Conservation (phyloP, 2,113 vertebrate species). For the Muntiacus reevesi region DNA sequence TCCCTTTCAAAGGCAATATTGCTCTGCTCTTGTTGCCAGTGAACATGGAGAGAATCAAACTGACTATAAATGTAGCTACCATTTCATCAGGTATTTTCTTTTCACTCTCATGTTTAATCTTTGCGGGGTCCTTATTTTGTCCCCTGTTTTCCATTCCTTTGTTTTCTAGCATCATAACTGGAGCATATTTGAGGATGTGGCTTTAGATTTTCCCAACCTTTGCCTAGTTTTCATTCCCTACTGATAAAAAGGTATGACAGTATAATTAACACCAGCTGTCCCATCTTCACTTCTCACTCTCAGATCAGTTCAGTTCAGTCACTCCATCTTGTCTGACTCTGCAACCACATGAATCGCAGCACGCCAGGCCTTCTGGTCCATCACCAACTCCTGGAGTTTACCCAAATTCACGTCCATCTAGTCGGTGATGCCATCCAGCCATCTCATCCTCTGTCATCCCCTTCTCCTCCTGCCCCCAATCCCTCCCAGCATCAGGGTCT, state of each 20-base stretch:
- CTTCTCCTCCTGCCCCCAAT: too few species aligned
- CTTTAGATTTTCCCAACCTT: slow-evolving; percentile 33
- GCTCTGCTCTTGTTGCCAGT: background rate
- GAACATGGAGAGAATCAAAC: background rate
- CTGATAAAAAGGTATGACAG: slow-evolving; percentile 10
- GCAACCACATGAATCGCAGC: too few species aligned
- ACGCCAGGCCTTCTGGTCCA: too few species aligned
- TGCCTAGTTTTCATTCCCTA: slow-evolving; percentile 28
- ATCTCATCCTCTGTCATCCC: too few species aligned
- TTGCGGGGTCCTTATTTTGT: slow-evolving; percentile 18
- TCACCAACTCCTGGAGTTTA: too few species aligned
- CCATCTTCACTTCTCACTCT: slow-evolving; percentile 43
- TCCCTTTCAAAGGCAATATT: slow-evolving; percentile 12
- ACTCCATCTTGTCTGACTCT: too few species aligned
- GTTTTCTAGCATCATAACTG: slow-evolving; percentile 20
- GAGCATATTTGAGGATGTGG: background rate
- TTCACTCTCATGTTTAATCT: slow-evolving; percentile 10
- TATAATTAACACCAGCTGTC: slow-evolving; percentile 56
- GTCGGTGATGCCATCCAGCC: too few species aligned
- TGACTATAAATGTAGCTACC: background rate
- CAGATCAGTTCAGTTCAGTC: too few species aligned
- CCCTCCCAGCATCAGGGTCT: too few species aligned
- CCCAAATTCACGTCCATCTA: too few species aligned
- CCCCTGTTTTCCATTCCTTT: slow-evolving; percentile 32
- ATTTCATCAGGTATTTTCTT: background rate